Conservation (phyloP, 2,797 vertebrate species). For the Apodemus agrarius region DNA sequence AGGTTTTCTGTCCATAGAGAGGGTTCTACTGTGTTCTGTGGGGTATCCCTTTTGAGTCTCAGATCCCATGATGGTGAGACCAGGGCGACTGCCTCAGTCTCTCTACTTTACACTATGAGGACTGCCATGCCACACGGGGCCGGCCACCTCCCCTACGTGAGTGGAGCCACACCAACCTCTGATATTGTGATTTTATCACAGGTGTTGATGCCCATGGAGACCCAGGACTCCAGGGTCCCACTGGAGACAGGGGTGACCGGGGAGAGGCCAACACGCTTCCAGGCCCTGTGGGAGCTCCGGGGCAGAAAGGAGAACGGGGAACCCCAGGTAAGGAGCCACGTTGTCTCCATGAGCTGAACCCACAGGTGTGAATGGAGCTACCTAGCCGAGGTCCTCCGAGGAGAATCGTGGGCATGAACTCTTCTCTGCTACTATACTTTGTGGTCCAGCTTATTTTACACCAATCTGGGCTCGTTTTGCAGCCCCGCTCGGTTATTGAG, state of each 20-base stretch:
- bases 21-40: accelerated
- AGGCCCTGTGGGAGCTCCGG: conserved; percentile 89
- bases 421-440: too few relatives aligned
- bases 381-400: not conserved
- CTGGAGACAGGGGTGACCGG: conserved; percentile 90
- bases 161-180: not conserved
- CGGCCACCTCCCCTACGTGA: not conserved
- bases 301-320: conserved; percentile 92
- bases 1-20: not conserved
- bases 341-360: not conserved
- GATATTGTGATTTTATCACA: conserved; percentile 75
- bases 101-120: not conserved
- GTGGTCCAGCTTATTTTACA: too few relatives aligned
- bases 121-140: not conserved
- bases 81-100: accelerated
- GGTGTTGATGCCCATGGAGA: conserved; percentile 90
- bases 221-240: conserved; percentile 89
- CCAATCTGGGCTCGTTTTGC: not conserved
- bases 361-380: not conserved
- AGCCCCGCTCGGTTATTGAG: not conserved
- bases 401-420: too few relatives aligned
- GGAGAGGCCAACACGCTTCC: conserved; percentile 90
- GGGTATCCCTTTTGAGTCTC: not conserved
- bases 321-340: conserved; percentile 87
- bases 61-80: not conserved